Conservation (phyloP, 2,113 vertebrate species). For the Arothron firmamentum region DNA sequence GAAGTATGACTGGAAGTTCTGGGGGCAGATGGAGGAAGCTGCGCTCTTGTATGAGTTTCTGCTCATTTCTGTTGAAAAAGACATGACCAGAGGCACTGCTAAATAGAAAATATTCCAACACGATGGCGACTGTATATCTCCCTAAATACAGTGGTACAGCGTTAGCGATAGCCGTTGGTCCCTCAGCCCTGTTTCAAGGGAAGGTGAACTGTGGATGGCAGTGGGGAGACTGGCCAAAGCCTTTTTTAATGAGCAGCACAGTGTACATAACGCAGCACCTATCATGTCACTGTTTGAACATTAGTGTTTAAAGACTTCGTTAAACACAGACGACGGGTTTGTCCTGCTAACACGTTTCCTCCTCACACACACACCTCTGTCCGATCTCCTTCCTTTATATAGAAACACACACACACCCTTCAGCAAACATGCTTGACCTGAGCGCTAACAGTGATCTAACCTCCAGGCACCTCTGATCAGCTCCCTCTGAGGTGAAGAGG, state of each 20-base stretch:
- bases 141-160: neutral
- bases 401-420: conserved; percentile 39
- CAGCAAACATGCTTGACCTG: conserved; percentile 64
- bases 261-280: conserved; percentile 35
- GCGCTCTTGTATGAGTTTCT: neutral
- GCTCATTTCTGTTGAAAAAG: too few species aligned
- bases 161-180: neutral
- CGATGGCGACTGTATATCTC: neutral
- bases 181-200: neutral
- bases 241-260: conserved; percentile 61
- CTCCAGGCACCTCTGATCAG: conserved; percentile 52
- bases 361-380: conserved; percentile 20
- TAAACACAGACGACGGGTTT: conserved; percentile 25
- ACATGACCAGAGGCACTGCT: neutral
- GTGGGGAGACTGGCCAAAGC: conserved; percentile 36
- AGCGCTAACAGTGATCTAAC: conserved; percentile 55
- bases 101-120: neutral
- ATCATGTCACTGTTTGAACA: conserved; percentile 52
- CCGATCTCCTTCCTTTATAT: conserved; percentile 19
- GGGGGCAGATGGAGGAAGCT: neutral
- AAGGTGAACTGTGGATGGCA: neutral
- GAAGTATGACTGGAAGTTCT: neutral
- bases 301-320: conserved; percentile 32
- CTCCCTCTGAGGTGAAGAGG: conserved; percentile 33
- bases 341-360: conserved; percentile 41